These are phyloP conservation scores for Tragelaphus strepsiceros DNA, from an alignment of 2,113 vertebrate genomes.

Conservation along the genomic window DNA sequence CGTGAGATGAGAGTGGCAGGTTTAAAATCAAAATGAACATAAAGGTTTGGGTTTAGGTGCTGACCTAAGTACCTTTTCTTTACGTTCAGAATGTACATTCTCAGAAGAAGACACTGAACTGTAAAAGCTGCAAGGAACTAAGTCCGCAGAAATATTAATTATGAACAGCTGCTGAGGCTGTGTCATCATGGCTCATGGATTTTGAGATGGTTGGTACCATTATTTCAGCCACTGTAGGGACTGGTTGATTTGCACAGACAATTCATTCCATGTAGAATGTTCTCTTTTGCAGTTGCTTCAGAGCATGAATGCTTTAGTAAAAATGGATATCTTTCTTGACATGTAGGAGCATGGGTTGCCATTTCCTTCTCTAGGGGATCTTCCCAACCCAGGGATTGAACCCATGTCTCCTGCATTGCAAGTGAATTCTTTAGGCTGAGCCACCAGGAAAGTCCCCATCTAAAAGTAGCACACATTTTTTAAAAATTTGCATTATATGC, in stretches of 20 bases:
- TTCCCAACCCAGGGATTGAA: too few relatives aligned
- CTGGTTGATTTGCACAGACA: not conserved
- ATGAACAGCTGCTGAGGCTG: not conserved
- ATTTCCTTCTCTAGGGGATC: too few relatives aligned
- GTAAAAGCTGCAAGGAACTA: not conserved
- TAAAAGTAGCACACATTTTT: not conserved
- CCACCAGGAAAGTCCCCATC: too few relatives aligned
- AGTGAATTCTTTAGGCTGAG: too few relatives aligned
- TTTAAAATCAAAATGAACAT: not conserved
- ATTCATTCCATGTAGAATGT: not conserved
- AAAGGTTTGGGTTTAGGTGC: not conserved
- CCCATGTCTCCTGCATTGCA: too few relatives aligned
- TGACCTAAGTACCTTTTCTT: not conserved
- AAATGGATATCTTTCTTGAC: not conserved
- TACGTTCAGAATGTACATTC: not conserved
- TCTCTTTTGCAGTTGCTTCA: not conserved
- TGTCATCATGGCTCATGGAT: not conserved
- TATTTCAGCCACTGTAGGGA: not conserved
- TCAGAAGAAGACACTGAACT: not conserved
- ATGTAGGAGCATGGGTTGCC: not conserved
- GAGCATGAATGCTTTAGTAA: not conserved
- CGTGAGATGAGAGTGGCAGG: not conserved
- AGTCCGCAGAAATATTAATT: not conserved
- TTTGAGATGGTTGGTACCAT: not conserved
- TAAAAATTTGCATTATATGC: not conserved